Conservation (phyloP, 2,888 invertebrate species). For the Scaptomyza polygonia region DNA sequence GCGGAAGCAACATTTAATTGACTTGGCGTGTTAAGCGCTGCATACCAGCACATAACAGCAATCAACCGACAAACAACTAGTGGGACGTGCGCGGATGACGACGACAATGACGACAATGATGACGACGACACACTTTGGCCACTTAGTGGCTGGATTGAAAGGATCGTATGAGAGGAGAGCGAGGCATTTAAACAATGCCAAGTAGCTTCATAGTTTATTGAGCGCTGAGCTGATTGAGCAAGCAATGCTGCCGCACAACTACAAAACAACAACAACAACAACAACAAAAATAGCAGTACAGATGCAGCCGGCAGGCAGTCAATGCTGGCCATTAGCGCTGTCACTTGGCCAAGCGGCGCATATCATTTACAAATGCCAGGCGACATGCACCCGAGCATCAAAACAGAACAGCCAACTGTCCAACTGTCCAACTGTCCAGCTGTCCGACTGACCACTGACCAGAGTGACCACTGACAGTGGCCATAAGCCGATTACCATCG, state of each 20-base stretch:
- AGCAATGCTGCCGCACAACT: slow-evolving; percentile 46
- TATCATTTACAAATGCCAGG: slow-evolving; percentile 70
- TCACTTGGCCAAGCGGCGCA: slow-evolving; percentile 58
- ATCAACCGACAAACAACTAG: slow-evolving; percentile 69
- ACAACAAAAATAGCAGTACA: slow-evolving; percentile 12
- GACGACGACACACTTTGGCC: slow-evolving; percentile 40
- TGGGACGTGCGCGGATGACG: slow-evolving; percentile 46
- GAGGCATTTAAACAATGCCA: slow-evolving; percentile 66
- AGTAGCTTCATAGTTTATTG: slow-evolving; percentile 68
- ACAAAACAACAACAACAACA: no score
- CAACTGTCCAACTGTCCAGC: slow-evolving; percentile 6
- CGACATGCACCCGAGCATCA: slow-evolving; percentile 57
- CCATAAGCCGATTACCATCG: slow-evolving; percentile 50
- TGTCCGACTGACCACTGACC: background rate
- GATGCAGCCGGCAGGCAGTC: slow-evolving; percentile 17
- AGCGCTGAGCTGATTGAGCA: slow-evolving; percentile 60
- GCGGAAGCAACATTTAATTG: slow-evolving; percentile 75
- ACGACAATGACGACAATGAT: slow-evolving; percentile 1
- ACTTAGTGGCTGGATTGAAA: slow-evolving; percentile 31
- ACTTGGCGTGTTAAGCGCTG: slow-evolving; percentile 72
- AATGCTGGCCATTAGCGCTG: slow-evolving; percentile 63
- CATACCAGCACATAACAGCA: slow-evolving; percentile 73
- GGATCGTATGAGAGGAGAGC: slow-evolving; percentile 3
- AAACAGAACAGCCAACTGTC: slow-evolving; percentile 42
- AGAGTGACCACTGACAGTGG: slow-evolving; percentile 19